phyloP scores from a whole-genome alignment of 2,888 invertebrate genomes.

The Salpingus planirostris region DNA sequence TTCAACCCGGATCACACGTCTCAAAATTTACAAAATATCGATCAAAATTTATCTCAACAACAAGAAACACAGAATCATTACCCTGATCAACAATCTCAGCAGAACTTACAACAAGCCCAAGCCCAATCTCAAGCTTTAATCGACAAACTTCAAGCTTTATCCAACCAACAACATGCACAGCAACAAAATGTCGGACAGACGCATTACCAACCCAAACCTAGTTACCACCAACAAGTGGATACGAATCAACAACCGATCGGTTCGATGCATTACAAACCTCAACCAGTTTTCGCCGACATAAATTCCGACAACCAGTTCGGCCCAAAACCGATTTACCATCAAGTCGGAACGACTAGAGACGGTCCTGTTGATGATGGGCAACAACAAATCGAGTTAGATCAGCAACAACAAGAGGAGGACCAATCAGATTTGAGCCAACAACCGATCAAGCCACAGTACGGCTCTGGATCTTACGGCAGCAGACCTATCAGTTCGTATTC shows the following conservation, averaged over 20 bases:
- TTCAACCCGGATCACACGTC: slow-evolving; percentile 1
- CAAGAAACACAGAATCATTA: too few species aligned
- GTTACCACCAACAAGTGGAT: slow-evolving; percentile 1
- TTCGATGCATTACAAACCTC: slow-evolving; percentile 4
- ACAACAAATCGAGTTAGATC: not conserved
- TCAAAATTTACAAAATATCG: slow-evolving; percentile 1
- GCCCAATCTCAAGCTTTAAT: slow-evolving; percentile 18
- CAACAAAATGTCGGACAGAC: slow-evolving; percentile 9
- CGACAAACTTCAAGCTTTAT: too few species aligned
- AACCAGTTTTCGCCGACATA: slow-evolving; percentile 1
- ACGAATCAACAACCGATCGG: slow-evolving; percentile 7
- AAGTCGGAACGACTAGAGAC: not conserved
- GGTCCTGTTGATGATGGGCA: not conserved
- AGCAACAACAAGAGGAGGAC: not conserved
- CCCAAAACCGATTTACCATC: not conserved
- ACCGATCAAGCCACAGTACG: too few species aligned
- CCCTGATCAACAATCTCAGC: slow-evolving; percentile 7
- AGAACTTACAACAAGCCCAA: slow-evolving; percentile 16
- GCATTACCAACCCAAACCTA: slow-evolving; percentile 3
- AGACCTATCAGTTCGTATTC: too few species aligned
- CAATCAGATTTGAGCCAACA: not conserved
- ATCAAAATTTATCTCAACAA: too few species aligned
- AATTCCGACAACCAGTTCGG: not conserved
- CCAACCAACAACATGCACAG: slow-evolving; percentile 7
- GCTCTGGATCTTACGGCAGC: not conserved